Evolutionary conservation across 2,888 invertebrate species (phyloP), one percentile per base, ranked within the genome.

Genomic region (Tortrix viridana): DNA sequence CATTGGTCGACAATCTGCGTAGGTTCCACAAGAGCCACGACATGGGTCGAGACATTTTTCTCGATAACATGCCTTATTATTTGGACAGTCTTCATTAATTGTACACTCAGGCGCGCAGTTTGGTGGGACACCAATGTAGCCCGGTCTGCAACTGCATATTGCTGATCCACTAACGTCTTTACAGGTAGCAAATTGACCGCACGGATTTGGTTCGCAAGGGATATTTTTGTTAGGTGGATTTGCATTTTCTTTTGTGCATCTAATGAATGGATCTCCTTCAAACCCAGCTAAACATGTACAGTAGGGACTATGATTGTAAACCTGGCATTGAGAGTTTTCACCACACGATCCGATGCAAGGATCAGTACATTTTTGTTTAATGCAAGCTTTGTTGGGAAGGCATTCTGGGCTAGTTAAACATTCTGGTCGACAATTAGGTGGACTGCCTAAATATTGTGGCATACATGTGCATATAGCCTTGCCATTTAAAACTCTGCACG

Each of bases 341-440:
- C 94, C 95, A 72, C 95, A 97, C 1, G 95, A 94, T 67, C 96
- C 96, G 1, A 94, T 93, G 74, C 97, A 97, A n/a, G 97, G 97
- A 85, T 97, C 95, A 52, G 94, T 88, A 79, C 97, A 97, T 82
- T 95, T 96, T 74, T 95, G 94, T 70, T 93, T 95, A 16, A 95
- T 93, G 76, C 97, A 97, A 14, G 97, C 96, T 81, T 94, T 95
- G 65, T 94, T 94, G 37, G 95, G 92, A n/a, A 95, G 92, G 86
- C 97, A 97, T 76, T 97, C 97, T 0, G 96, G 93, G 71, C 95
- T 96, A 68, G 95, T 94, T 9, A 95, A 93, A 81, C 97, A 97
- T 88, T 96, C 96, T 0, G 96, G 96, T 71, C 96, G 91, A 76
- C 97, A 97, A 43, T 95, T 94, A 37, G 95, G 95, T 65, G 97